Base-by-base conservation (phyloP, 1,140 invertebrate genomes). In the Nasonia vitripennis region DNA sequence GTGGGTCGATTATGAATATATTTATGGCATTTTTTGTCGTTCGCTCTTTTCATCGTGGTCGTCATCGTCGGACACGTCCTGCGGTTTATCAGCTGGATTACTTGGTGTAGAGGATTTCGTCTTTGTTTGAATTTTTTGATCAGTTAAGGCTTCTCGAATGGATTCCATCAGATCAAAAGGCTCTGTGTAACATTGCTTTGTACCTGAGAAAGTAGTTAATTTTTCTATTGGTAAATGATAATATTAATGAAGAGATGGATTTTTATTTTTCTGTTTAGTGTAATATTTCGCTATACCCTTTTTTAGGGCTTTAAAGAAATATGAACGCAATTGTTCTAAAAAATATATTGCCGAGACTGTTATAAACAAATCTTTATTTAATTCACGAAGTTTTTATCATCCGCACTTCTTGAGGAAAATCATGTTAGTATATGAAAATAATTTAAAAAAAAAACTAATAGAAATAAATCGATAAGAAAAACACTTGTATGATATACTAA, bases 101-200 rank as follows among this genome's bases (percentile, higher is more conserved):
- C 87, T 10, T 23, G 71, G 27, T n/a, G 74, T 71, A 17, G 45
- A 70, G 62, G 85, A 68, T n/a, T 86, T 7, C 12, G 77, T 23
- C 17, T 37, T 17, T 20, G 1, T n/a, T 62, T 20, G 17, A 20
- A n/a, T 48, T 78, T 93, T 94, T 77, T 94, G 92, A 88, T 93
- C 94, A 51, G 79, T 81, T 68, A 89, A 74, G 14, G 94, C 95
- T 90, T 94, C 93, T 88, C 94, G 94, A 85, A 96, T 94, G 23
- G 94, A 93, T 81, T 95, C 93, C 83, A 96, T 93, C 84, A 95
- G 88, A 80, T 95, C 90, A 9, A 94, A 92, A 12, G 95, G 94
- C 86, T 94, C 95, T 48, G 92, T 90, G 89, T 94, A 94, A 81
- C 94, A 95, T 87, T 94, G 90, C 92, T 96, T 96, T 74, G 94